Base-by-base conservation (phyloP, 2,888 invertebrate species). In the Steromphala cineraria region DNA sequence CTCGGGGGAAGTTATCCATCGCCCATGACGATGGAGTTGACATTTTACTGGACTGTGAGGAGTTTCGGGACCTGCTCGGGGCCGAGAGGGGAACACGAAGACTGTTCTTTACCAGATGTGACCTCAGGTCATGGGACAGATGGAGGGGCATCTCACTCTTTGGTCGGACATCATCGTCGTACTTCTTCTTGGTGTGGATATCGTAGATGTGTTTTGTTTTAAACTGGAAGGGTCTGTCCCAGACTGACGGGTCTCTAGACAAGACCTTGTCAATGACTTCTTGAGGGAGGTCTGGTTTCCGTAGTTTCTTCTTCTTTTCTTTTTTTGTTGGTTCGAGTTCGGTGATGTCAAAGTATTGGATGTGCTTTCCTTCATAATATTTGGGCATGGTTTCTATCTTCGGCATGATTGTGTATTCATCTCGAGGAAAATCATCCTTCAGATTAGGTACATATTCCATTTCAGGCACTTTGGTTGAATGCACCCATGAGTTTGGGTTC, bases 381-480 rank as follows among this genome's bases (percentile, higher is more conserved):
- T 89, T 90, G 13, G 88, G 88, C 17, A 85, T 88, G 3, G 85
- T 86, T 75, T 88, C 86, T 0, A 84, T 82, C 28, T 83, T 83
- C 0, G 92, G 92, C 89, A 91, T 88, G 86, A 89, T 89, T 8
- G 92, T 92, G 81, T 87, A 93, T 56, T 89, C 89, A 85, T 93
- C 93, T 15, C 92, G 82, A 0, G 93, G 93, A 78, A 91, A 93
- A 55, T 91, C 89, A 82, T 93, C 93, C 8, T 83, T 84, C 15
- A 93, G 85, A 62, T 89, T 87, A 4, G 89, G 83, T 2, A 88
- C 79, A 80, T 92, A 92, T 1, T 86, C 85, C n/a, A 85, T 88
- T 13, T 84, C 83, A 15, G 83, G 81, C 4, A 88, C 84, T 67
- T 92, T 90, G 7, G 92, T 78, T 10, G 81, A 82, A 17, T 67